Evolutionary conservation across 2,113 vertebrate species (phyloP), one percentile per base, ranked within the genome.

Genomic region (Cacatua alba): DNA sequence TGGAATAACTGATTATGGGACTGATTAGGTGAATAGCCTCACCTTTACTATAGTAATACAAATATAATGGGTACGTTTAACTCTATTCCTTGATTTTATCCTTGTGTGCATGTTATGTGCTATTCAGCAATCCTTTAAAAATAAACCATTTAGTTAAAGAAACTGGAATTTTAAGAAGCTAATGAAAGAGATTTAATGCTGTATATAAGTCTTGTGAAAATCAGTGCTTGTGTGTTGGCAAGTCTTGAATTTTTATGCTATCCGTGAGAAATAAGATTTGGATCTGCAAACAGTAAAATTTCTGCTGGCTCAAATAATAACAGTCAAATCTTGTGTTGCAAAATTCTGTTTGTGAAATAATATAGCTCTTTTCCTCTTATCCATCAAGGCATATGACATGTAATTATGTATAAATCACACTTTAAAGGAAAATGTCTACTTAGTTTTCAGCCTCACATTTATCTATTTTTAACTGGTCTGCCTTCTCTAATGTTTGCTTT

Each of bases 341-440:
- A 86, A 93, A 84, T 95, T 88, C 52, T 81, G 12, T 74, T 57
- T 81, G n/a, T 92, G 52, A 81, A 88, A 94, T 76, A 84, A 81
- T 91, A 71, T 72, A 86, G 9, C 43, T 87, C 9, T 89, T 91
- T 43, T 7, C 9, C 14, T 85, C 81, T 68, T 84, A 69, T n/a
- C 82, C 80, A 49, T 68, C 65, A 84, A 84, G 65, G 55, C 62
- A 59, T 4, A 5, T 82, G 86, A 57, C 21, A 28, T 55, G 17
- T 71, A 88, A 84, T 95, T 95, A 64, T 71, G 48, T 52, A 65
- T 86, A 92, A 94, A 82, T 93, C 72, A 53, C 44, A 75, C 37
- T 74, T 96, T 86, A 55, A 83, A 94, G 69, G 70, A 87, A 84
- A 91, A 71, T 6, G 3, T 43, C 17, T 75, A 33, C 33, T 78